Evolutionary conservation across 1,140 invertebrate species (phyloP).

Genomic region (Ylistrum balloti): DNA sequence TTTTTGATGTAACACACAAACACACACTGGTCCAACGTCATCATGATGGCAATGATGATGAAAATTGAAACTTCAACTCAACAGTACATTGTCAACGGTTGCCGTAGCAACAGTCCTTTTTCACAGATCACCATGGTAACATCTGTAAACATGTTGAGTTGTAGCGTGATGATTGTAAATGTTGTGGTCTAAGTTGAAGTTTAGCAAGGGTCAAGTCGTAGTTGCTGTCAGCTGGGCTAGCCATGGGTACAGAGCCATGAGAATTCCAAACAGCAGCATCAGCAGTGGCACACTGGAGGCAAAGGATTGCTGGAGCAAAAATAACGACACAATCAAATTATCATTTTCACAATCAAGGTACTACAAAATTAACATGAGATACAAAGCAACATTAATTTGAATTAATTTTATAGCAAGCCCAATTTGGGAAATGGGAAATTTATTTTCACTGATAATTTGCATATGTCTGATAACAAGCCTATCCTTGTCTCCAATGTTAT

Average conservation of each 20-base stretch:
- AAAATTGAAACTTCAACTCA: constrained; percentile 11
- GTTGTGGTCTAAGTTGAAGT: neutral
- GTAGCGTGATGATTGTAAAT: neutral
- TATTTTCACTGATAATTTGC: no score
- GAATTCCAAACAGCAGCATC: constrained; percentile 81
- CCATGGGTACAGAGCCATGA: constrained; percentile 82
- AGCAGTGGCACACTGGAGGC: constrained; percentile 82
- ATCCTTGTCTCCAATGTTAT: no score
- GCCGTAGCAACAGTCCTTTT: constrained; percentile 22
- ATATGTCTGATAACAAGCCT: no score
- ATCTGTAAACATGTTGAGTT: neutral
- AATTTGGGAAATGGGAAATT: no score
- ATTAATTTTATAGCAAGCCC: no score
- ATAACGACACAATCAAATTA: neutral
- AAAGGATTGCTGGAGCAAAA: constrained; percentile 80
- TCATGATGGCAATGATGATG: neutral
- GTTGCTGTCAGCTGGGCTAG: constrained; percentile 81
- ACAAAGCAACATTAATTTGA: no score
- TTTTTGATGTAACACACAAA: neutral
- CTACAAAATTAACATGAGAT: no score
- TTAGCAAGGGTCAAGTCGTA: constrained; percentile 66
- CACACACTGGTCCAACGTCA: neutral
- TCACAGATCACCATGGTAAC: neutral
- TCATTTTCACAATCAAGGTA: no score
- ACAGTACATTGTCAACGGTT: neutral